Evolutionary conservation across 2,113 vertebrate species (phyloP), one percentile per base, ranked within the genome.

Genomic region (Pterocles gutturalis): DNA sequence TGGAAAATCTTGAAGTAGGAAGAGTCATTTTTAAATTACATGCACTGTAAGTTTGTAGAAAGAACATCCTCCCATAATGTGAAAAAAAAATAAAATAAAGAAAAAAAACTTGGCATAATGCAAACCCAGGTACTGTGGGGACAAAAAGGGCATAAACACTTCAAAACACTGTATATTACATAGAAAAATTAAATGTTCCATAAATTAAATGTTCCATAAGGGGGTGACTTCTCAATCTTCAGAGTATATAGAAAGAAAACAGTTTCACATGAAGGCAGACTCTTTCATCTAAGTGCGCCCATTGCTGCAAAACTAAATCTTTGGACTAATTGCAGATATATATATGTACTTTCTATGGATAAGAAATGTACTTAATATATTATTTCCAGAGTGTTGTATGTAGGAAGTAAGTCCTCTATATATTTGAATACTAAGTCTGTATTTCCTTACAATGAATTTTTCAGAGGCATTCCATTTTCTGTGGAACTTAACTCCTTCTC

Each of bases 401-500:
- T 61, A 75, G 43, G 61, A 87, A 84, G 25, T 62, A 87, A 84
- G 25, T 62, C 46, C 22, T 85, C 57, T 80, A 9, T 66, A 24
- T 76, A 76, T 89, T 94, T 84, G 73, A 91, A 86, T 95, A 61
- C 29, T 53, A 90, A 87, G 72, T 78, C 24, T 3, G 1, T 82
- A 54, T 89, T 95, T 93, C 36, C 61, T 87, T 85, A 41, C 36
- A 77, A 51, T 76, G 4, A 91, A 91, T 95, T 93, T 83, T 89
- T 84, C 20, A 66, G 65, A n/a, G 17, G 26, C n/a, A 62, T 93
- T 89, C 31, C 9, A 16, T 94, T 92, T 71, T 87, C 41, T 58
- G 4, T 84, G 36, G 49, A 22, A 72, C 19, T 87, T 78, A 64
- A 38, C 21, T 62, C 38, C 64, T 73, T 77, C 80, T 90, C 58